A percentile compares a stretch with the other conserved stretches of the same genome.
These are phyloP conservation scores for Canis aureus DNA, from an alignment of 2,113 vertebrate genomes.

Conservation along the genomic window DNA sequence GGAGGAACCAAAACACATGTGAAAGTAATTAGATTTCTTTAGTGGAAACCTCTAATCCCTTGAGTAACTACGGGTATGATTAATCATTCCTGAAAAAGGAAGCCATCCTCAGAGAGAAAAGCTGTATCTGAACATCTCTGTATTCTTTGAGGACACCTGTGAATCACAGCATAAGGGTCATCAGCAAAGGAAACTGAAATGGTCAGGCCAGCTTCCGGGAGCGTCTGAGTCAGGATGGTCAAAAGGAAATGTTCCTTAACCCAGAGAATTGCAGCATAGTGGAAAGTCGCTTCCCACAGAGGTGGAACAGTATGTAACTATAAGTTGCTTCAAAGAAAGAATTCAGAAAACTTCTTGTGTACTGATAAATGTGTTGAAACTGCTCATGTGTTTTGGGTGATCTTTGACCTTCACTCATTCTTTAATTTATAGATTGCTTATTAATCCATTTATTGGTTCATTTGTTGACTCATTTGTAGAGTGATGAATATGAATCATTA, in stretches of 20 bases:
- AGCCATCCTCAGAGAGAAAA: not conserved
- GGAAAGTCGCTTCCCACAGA: slow-evolving; percentile 44
- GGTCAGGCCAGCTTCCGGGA: not conserved
- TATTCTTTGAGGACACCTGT: not conserved
- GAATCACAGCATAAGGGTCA: not conserved
- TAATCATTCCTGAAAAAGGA: not conserved
- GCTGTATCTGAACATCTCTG: not conserved
- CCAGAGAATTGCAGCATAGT: not conserved
- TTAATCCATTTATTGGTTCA: not conserved
- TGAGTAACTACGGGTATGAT: not conserved
- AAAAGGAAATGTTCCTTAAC: slow-evolving; percentile 28
- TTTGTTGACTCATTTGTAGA: not conserved
- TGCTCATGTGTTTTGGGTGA: not conserved
- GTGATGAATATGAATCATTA: not conserved
- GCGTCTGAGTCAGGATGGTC: slow-evolving; percentile 37
- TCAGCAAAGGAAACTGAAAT: not conserved
- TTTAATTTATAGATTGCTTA: not conserved
- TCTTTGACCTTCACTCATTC: not conserved
- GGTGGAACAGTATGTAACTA: not conserved
- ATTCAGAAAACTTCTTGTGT: not conserved
- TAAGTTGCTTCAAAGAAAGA: not conserved
- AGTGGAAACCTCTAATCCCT: not conserved
- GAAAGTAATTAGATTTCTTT: not conserved
- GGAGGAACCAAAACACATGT: not conserved
- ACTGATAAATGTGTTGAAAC: not conserved